Evolutionary conservation across 2,888 invertebrate genomes (phyloP).

Genomic region (Rhagophthalmus giganteus): DNA sequence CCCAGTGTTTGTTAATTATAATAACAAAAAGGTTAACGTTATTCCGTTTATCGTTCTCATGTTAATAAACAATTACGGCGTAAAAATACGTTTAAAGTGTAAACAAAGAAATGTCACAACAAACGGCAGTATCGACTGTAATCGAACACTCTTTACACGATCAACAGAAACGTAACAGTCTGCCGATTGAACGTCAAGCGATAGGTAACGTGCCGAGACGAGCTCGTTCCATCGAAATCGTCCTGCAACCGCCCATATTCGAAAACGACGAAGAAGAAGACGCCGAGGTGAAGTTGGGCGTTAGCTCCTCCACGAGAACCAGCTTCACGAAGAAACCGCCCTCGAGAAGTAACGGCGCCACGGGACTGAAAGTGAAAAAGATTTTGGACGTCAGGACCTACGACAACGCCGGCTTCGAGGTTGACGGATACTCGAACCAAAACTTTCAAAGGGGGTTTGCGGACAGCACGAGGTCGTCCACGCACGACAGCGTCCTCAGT

Average conservation of each 20-base stretch:
- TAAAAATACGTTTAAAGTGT: no score
- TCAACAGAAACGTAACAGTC: background rate
- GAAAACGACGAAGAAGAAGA: conserved; percentile 24
- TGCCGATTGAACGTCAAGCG: no score
- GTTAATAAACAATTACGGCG: no score
- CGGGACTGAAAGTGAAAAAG: background rate
- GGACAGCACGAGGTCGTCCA: conserved; percentile 21
- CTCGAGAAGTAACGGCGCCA: background rate
- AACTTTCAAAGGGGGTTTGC: conserved; percentile 13
- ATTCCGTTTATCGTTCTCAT: no score
- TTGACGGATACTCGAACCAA: background rate
- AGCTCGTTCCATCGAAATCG: no score
- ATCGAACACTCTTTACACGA: background rate
- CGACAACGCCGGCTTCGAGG: conserved; percentile 14
- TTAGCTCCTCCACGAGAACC: background rate
- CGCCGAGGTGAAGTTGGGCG: background rate
- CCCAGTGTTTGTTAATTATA: no score
- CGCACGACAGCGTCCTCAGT: conserved; percentile 42
- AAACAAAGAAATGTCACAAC: background rate
- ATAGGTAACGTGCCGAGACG: no score
- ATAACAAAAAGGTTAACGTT: no score
- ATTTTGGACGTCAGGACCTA: conserved; percentile 6
- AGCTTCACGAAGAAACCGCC: conserved; percentile 15
- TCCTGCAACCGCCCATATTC: conserved; percentile 23
- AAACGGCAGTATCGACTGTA: background rate